Conservation (phyloP, 2,113 vertebrate species). For the Alaudala cheleensis region DNA sequence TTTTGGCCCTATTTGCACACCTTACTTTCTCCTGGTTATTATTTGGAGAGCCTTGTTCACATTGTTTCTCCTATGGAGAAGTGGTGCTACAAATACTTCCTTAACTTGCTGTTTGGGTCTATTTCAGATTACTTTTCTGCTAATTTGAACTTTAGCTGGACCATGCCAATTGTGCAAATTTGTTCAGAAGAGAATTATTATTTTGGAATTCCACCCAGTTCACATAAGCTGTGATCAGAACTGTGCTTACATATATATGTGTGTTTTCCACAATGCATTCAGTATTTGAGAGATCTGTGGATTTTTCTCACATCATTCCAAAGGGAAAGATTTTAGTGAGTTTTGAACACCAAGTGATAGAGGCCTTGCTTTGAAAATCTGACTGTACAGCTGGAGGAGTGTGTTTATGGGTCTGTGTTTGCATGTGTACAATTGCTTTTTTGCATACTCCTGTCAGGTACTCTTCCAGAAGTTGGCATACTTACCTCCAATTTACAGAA, state of each 20-base stretch:
- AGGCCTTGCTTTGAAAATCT: not conserved
- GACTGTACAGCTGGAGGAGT: not conserved
- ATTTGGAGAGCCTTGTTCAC: not conserved
- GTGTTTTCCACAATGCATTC: not conserved
- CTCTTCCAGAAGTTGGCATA: not conserved
- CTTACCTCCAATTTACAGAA: not conserved
- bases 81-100: not conserved
- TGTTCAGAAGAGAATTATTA: not conserved
- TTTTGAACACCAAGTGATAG: not conserved
- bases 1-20: not conserved
- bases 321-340: not conserved
- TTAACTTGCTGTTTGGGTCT: not conserved
- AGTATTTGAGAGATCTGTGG: not conserved
- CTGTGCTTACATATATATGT: accelerated
- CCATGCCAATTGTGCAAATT: not conserved
- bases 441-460: not conserved
- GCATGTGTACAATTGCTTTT: not conserved
- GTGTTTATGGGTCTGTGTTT: not conserved
- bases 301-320: not conserved
- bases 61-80: not conserved
- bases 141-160: not conserved
- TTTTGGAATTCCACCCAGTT: not conserved
- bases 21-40: not conserved
- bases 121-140: not conserved
- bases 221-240: not conserved